Evolutionary conservation across 2,113 vertebrate genomes (phyloP).

Genomic region (Noturus placidus): DNA sequence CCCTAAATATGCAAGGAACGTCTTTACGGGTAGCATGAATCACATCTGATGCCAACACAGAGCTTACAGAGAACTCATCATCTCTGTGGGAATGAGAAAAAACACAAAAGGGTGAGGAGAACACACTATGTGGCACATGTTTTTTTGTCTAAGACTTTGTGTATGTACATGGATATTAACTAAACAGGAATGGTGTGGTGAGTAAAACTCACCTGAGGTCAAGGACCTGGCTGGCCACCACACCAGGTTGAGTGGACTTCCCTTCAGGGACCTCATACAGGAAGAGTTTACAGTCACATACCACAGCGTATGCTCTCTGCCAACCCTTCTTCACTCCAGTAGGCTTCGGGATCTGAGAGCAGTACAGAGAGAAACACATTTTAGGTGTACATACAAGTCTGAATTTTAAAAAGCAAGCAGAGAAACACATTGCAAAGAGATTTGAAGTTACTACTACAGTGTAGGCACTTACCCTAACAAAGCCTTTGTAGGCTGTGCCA

Average conservation of each 20-base stretch:
- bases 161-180: not conserved
- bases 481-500: constrained; percentile 95
- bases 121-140: not conserved
- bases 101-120: not conserved
- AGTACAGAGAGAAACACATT: not conserved
- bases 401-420: not conserved
- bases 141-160: not conserved
- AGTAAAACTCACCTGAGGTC: constrained; percentile 84
- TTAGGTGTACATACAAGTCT: not conserved
- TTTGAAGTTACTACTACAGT: not conserved
- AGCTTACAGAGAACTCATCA: constrained; percentile 93
- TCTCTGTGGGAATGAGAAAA: constrained; percentile 73
- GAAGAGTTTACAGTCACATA: constrained; percentile 95
- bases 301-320: constrained; percentile 92
- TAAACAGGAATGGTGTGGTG: not conserved
- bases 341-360: constrained; percentile 88
- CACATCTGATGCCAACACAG: constrained; percentile 91
- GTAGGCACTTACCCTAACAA: constrained; percentile 82
- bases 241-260: constrained; percentile 89
- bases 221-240: constrained; percentile 87
- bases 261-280: constrained; percentile 94
- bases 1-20: constrained; percentile 95
- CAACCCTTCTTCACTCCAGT: constrained; percentile 97
- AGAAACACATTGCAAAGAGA: not conserved
- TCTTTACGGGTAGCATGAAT: constrained; percentile 95